Conservation (phyloP, 2,888 invertebrate species). For the Scotopteryx bipunctaria region DNA sequence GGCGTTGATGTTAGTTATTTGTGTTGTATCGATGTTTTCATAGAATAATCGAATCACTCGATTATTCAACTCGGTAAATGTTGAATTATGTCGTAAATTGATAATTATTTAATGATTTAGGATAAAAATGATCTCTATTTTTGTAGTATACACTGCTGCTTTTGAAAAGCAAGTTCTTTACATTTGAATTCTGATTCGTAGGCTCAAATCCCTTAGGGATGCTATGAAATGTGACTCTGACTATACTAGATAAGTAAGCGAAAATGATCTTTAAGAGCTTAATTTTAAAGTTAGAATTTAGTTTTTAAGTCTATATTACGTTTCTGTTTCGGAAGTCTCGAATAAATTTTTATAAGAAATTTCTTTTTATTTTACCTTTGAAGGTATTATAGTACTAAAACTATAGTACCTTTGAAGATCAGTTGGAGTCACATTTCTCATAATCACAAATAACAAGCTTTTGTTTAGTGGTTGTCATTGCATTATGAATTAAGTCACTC, state of each 20-base stretch:
- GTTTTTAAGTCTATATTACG: constrained; percentile 16
- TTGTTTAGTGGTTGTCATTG: background rate
- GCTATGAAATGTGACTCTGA: constrained; percentile 37
- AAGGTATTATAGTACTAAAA: too few species aligned
- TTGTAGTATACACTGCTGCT: background rate
- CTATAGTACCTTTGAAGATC: constrained; percentile 33
- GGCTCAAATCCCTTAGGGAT: background rate
- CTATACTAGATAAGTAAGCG: constrained; percentile 17
- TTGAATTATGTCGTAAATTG: too few species aligned
- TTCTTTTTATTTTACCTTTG: constrained; percentile 46
- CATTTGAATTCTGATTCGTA: background rate
- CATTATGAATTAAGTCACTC: constrained; percentile 23
- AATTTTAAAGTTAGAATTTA: constrained; percentile 14
- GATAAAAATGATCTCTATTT: constrained; percentile 11
- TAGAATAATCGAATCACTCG: too few species aligned
- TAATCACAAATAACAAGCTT: background rate
- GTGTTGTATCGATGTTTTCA: too few species aligned
- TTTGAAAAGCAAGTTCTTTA: background rate
- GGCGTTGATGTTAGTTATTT: too few species aligned
- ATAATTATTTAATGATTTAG: background rate
- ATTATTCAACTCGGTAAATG: too few species aligned
- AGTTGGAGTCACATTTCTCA: constrained; percentile 54
- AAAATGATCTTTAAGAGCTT: constrained; percentile 5
- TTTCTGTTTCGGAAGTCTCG: constrained; percentile 15
- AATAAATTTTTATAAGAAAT: constrained; percentile 35